phyloP scores from a whole-genome alignment of 2,113 vertebrate genomes.

The Osmerus eperlanus region DNA sequence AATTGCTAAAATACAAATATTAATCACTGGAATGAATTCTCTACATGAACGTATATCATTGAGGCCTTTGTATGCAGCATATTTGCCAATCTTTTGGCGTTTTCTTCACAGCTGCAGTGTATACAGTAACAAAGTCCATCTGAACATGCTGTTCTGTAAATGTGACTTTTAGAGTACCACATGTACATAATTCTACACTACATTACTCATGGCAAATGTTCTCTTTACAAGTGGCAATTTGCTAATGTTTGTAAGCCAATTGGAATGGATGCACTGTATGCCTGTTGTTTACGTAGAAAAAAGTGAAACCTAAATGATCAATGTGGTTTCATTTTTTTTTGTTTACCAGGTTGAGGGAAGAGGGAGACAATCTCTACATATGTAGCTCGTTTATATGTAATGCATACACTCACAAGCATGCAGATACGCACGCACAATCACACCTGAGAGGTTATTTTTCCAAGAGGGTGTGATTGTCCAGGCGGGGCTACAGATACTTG shows the following conservation, averaged over 20 bases:
- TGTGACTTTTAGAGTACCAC: slow-evolving; percentile 1
- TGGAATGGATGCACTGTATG: slow-evolving; percentile 1
- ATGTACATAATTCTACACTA: slow-evolving; percentile 20
- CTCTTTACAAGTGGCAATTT: not conserved
- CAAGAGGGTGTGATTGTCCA: too few relatives aligned
- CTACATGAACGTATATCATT: slow-evolving; percentile 21
- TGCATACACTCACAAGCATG: not conserved
- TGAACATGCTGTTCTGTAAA: slow-evolving; percentile 3
- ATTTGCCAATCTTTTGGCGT: slow-evolving; percentile 1
- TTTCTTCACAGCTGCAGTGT: not conserved
- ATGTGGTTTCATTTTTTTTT: slow-evolving; percentile 9
- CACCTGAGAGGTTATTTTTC: too few relatives aligned
- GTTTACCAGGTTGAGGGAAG: slow-evolving; percentile 12
- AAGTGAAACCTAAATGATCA: not conserved
- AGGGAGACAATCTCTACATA: not conserved
- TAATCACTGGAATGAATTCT: slow-evolving; percentile 27
- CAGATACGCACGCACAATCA: too few relatives aligned
- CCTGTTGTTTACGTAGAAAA: not conserved
- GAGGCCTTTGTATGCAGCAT: not conserved
- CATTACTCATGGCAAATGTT: slow-evolving; percentile 19
- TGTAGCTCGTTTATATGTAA: not conserved
- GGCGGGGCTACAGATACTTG: too few relatives aligned
- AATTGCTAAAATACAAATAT: slow-evolving; percentile 42
- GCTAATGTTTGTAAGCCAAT: slow-evolving; percentile 5
- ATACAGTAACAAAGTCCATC: not conserved